Base-by-base conservation (phyloP, 2,113 vertebrate genomes). In the Emberiza fucata region DNA sequence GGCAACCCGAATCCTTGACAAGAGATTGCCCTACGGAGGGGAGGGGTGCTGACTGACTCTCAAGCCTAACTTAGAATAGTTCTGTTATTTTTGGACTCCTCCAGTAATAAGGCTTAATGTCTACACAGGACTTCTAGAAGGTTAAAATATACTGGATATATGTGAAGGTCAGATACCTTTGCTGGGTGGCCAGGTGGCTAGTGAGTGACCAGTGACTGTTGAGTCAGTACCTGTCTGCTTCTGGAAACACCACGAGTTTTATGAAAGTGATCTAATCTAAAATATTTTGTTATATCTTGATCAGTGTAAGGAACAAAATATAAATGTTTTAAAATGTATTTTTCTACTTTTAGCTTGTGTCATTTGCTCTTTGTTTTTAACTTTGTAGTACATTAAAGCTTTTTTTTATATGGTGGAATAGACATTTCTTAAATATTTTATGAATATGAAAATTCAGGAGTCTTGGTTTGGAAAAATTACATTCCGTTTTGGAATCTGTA, bases 381-480 rank as follows among this genome's bases (percentile, higher is more conserved):
- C 88, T 88, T 96, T 97, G 92, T 97, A 97, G 89, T 93, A 82
- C 95, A 97, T 97, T 96, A 97, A 97, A 96, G 94, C 69, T 92
- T 97, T 97, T 97, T 97, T 98, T 98, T 97, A 97, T 97, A 97
- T 96, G 95, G 95, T 95, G 95, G 81, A 98, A 97, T 98, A 97
- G 97, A 96, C 92, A 93, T 94, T 90, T 93, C 94, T 93, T 94
- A 92, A 95, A 57, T 90, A 82, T n/a, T 92, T 81, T 93, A 89
- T 81, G 75, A 71, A 48, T 59, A 86, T 77, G 64, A 78, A 88
- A 53, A 84, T 70, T 80, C 78, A 88, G 86, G 70, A 89, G 81
- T 93, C 71, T 86, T 79, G 88, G 71, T 90, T 90, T 90, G 89
- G 61, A 93, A 86, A 79, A 87, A 53, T n/a, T n/a, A 51, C 72